These are phyloP conservation scores for Mylabris phalerata DNA, from an alignment of 1,140 invertebrate species.

Conservation along the genomic window DNA sequence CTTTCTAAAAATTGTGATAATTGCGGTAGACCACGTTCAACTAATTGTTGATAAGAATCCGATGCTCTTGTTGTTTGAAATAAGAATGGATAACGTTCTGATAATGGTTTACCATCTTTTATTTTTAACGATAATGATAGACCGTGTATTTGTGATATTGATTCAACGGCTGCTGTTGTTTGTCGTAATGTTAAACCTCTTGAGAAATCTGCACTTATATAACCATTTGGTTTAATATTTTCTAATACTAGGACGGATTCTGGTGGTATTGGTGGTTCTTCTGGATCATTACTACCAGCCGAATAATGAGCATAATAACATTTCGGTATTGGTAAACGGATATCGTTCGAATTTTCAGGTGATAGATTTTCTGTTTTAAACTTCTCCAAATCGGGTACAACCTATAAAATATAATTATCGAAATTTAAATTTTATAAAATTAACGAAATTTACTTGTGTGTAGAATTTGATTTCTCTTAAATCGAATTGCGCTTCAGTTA, in stretches of 20 bases:
- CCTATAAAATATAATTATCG: slow-evolving; percentile 41
- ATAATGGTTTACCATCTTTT: slow-evolving; percentile 52
- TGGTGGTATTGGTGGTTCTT: slow-evolving; percentile 42
- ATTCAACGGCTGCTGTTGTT: slow-evolving; percentile 56
- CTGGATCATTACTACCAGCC: slow-evolving; percentile 44
- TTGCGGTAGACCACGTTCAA: slow-evolving; percentile 66
- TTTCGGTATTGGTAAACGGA: slow-evolving; percentile 52
- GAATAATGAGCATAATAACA: slow-evolving; percentile 61
- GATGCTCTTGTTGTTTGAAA: slow-evolving; percentile 69
- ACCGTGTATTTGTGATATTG: slow-evolving; percentile 65
- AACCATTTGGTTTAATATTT: slow-evolving; percentile 50
- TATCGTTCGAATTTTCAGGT: slow-evolving; percentile 29
- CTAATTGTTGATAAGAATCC: slow-evolving; percentile 68
- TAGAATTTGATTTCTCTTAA: slow-evolving; percentile 77
- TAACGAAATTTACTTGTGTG: slow-evolving; percentile 54
- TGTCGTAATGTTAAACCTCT: slow-evolving; percentile 60
- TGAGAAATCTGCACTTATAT: slow-evolving; percentile 55
- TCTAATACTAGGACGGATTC: slow-evolving; percentile 60
- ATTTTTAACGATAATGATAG: slow-evolving; percentile 60
- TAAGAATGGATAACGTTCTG: slow-evolving; percentile 62
- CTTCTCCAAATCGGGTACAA: slow-evolving; percentile 54
- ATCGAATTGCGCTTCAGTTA: slow-evolving; percentile 74
- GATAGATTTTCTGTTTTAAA: slow-evolving; percentile 46
- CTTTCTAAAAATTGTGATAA: slow-evolving; percentile 60
- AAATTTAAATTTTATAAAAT: background rate